Conservation (phyloP, 2,113 vertebrate species). For the Marmota monax region DNA sequence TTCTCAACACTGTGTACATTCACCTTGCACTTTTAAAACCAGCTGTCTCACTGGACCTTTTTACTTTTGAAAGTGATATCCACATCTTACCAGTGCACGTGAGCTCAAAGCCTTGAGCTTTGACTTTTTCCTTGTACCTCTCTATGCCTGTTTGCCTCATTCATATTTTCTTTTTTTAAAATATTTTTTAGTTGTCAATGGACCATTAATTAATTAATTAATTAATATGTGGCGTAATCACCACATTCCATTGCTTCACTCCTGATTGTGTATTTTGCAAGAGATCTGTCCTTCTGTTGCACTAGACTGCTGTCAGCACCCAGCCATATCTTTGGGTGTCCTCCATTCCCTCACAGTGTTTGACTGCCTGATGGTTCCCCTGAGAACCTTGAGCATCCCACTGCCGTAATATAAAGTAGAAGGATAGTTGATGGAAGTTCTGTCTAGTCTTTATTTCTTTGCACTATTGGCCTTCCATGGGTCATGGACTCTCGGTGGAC, state of each 20-base stretch:
- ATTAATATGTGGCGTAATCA: background rate
- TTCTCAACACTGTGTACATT: too few relatives aligned
- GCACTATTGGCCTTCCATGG: background rate
- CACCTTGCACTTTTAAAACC: background rate
- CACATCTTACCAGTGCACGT: background rate
- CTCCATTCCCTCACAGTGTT: background rate
- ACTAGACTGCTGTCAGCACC: background rate
- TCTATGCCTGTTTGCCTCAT: background rate
- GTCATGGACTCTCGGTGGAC: background rate
- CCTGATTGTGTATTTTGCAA: background rate
- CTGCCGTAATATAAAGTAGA: background rate
- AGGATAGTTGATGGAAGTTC: background rate
- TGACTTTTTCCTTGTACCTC: background rate
- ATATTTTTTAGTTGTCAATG: too few relatives aligned
- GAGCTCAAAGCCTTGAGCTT: background rate
- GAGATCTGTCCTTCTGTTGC: slow-evolving; percentile 28
- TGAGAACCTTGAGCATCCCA: background rate
- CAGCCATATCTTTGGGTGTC: background rate
- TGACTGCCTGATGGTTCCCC: background rate
- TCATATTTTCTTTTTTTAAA: background rate
- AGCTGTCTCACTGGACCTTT: background rate
- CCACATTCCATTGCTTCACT: background rate
- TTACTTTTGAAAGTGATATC: slow-evolving; percentile 35
- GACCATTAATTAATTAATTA: too few relatives aligned
- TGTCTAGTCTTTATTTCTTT: background rate